Evolutionary conservation across 2,797 vertebrate species (phyloP).

Genomic region (Pseudotriccus pelzelni): DNA sequence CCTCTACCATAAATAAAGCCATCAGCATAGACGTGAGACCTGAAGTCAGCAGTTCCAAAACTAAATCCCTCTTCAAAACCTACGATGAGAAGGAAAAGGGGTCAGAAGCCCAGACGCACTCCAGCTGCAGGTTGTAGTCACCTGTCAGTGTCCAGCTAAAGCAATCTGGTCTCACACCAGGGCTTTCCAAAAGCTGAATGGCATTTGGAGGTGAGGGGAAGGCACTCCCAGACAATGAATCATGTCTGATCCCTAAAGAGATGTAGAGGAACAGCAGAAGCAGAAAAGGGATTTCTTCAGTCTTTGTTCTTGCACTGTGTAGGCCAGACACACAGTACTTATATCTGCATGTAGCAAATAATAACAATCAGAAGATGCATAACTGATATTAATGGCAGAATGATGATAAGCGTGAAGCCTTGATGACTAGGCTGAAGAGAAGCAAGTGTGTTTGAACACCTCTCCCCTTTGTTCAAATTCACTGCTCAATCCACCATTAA

Average conservation of each 20-base stretch:
- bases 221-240: background rate
- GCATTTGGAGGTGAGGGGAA: background rate
- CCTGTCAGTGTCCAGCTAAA: background rate
- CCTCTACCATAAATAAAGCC: background rate
- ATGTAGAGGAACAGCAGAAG: background rate
- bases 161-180: background rate
- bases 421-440: background rate
- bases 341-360: background rate
- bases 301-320: background rate
- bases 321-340: background rate
- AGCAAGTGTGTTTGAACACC: background rate
- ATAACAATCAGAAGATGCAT: background rate
- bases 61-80: background rate
- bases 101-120: background rate
- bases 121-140: background rate
- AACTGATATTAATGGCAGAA: background rate
- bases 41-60: constrained; percentile 16
- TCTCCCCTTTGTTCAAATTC: background rate
- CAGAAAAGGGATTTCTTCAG: background rate
- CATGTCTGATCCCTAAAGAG: background rate
- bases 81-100: background rate
- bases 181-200: background rate
- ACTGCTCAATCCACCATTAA: background rate
- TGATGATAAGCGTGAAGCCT: background rate
- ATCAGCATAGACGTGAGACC: background rate